These are phyloP conservation scores for Hoplias malabaricus DNA, from an alignment of 2,113 vertebrate species.

Conservation along the genomic window DNA sequence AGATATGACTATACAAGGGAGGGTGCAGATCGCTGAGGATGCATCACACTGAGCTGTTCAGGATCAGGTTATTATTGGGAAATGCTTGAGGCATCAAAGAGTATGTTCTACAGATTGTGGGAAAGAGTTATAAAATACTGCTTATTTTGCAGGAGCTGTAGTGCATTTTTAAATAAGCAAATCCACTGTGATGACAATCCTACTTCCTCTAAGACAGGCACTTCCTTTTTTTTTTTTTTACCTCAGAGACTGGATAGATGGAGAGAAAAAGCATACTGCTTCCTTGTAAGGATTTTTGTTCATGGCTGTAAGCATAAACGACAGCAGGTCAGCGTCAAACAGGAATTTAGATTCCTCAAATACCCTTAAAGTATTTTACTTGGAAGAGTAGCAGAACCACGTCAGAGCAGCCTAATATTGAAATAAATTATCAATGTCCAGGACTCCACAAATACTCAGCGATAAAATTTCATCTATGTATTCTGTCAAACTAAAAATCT, in stretches of 20 bases:
- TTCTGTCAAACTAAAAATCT: too few relatives aligned
- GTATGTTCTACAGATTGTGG: background rate
- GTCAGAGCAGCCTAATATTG: too few relatives aligned
- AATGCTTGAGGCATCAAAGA: background rate
- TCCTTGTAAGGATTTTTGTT: background rate
- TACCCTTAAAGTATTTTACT: background rate
- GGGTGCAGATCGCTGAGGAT: background rate
- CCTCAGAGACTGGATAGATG: background rate
- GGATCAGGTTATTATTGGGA: background rate
- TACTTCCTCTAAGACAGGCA: background rate
- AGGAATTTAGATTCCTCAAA: background rate
- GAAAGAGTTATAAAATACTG: background rate
- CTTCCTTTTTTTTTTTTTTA: background rate
- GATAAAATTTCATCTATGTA: too few relatives aligned
- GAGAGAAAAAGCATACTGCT: background rate
- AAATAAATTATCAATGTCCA: too few relatives aligned
- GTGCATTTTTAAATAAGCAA: background rate
- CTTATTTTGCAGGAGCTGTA: background rate
- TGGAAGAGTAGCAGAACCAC: too few relatives aligned
- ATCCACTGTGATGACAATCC: too few relatives aligned
- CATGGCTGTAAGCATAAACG: too few relatives aligned
- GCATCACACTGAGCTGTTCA: background rate
- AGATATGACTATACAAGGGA: background rate
- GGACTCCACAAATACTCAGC: too few relatives aligned
- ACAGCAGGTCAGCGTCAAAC: too few relatives aligned